Base-by-base conservation (phyloP, 1,140 invertebrate genomes). In the Venturia canescens region DNA sequence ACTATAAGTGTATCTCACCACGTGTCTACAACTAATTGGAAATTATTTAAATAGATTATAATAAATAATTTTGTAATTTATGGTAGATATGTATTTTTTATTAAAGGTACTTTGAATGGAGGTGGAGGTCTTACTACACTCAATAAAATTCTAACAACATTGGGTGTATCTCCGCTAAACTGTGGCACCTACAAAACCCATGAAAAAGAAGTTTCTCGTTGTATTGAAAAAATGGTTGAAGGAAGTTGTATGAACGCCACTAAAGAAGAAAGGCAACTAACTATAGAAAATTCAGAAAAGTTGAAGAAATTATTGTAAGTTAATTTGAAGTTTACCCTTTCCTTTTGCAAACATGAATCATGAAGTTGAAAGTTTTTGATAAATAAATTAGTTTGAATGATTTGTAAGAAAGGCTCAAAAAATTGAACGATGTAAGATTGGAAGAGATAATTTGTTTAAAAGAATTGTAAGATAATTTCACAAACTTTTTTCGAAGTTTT, bases 201-300 rank as follows among this genome's bases (percentile, higher is more conserved):
- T 78, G 83, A 83, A 67, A 82, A 74, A 1, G 78, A 83, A 66
- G 80, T 83, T 5, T 75, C 63, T 9, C 9, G 31, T 66, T 50
- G 38, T 60, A 78, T 74, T 21, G 80, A 83, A 81, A n/a, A 77
- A 63, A 69, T 80, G 70, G 74, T 76, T 69, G 26, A 74, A 13
- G 78, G 82, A 11, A 83, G 78, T 77, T 83, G 83, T 78, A 29
- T 80, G 6, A 29, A 27, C 53, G 80, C 78, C 29, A 53, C 80
- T 53, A 31, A 60, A 72, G 78, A 80, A 82, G 80, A 79, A 31
- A 34, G 53, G 78, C 75, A 60, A 74, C 34, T 77, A 16, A 83
- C 71, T 44, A 81, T 83, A 13, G 15, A 76, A 34, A 81, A 77
- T 76, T 9, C 27, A n/a, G 48, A 78, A 6, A 18, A 76, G 23